phyloP scores from a whole-genome alignment of 2,888 invertebrate genomes.

The Marasmarcha lunaedactyla region DNA sequence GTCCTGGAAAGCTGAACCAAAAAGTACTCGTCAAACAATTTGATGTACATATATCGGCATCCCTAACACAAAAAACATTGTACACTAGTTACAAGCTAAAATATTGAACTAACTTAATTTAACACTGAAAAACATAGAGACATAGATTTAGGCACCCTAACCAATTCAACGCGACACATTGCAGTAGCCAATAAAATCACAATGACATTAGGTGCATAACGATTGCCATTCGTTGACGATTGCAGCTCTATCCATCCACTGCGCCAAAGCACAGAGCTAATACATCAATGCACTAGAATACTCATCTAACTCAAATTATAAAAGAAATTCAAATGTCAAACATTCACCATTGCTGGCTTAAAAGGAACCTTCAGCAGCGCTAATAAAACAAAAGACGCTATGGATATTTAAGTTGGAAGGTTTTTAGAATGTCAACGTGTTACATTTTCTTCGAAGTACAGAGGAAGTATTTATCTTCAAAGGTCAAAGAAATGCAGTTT shows the following conservation, averaged over 20 bases:
- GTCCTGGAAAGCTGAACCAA: too few relatives aligned
- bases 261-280: slow-evolving; percentile 48
- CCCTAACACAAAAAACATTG: too few relatives aligned
- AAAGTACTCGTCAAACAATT: too few relatives aligned
- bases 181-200: slow-evolving; percentile 38
- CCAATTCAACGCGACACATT: not conserved
- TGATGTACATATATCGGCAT: too few relatives aligned
- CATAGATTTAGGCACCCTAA: not conserved
- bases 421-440: not conserved
- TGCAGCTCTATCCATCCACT: slow-evolving; percentile 51
- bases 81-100: too few relatives aligned
- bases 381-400: slow-evolving; percentile 5
- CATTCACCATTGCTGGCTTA: not conserved
- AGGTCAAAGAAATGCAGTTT: slow-evolving; percentile 30
- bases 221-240: slow-evolving; percentile 57
- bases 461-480: slow-evolving; percentile 19
- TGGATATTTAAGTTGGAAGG: slow-evolving; percentile 8
- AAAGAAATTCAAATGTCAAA: not conserved
- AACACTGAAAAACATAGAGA: not conserved
- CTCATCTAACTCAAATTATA: not conserved
- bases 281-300: slow-evolving; percentile 39
- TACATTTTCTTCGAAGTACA: not conserved
- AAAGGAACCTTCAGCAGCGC: not conserved
- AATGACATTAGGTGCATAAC: slow-evolving; percentile 63
- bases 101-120: too few relatives aligned